Base-by-base conservation (phyloP, 2,113 vertebrate species). In the Malurus melanocephalus region DNA sequence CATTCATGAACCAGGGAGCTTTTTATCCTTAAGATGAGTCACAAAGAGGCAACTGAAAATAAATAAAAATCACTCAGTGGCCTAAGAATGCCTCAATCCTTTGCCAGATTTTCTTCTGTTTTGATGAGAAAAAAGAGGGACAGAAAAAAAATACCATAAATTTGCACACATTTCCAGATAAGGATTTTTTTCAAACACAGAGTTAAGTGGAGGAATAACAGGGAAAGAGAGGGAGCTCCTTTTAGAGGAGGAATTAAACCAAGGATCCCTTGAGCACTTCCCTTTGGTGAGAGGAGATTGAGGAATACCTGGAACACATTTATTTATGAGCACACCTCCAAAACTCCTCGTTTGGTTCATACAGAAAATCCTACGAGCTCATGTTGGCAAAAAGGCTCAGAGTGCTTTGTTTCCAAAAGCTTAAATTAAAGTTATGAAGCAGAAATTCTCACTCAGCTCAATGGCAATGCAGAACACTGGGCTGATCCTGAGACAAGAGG, bases 391-490 rank as follows among this genome's bases (percentile, higher is more conserved):
- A 30, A 67, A 68, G 24, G 52, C 45, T 9, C 1, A 0, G 24
- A 40, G 52, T 3, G 42, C 57, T 65, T 40, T 10, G 1, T 7
- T 33, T 49, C 64, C 46, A 19, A 65, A 49, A 86, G 4, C 45
- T 57, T n/a, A 45, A 48, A 0, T 10, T 11, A 20, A 49, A 48
- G 0, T 10, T 11, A 20, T 21, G 11, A 22, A 16, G 13, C 11
- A 1, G 1, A 51, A 88, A 64, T 45, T 6, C 27, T 56, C 81
- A 3, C 15, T 38, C 49, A 33, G n/a, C 75, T 22, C 18, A 6
- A 3, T 3, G 10, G 15, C 52, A 45, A 1, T 1, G n/a, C 42
- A 26, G 33, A 45, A 3, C 16, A 55, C 10, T 6, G 2, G 3
- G 46, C 1, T 57, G 33, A 22, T 35, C 5, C 72, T 1, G 6